These are phyloP conservation scores for Agonum fuliginosum DNA, from an alignment of 2,888 invertebrate genomes.

Conservation along the genomic window DNA sequence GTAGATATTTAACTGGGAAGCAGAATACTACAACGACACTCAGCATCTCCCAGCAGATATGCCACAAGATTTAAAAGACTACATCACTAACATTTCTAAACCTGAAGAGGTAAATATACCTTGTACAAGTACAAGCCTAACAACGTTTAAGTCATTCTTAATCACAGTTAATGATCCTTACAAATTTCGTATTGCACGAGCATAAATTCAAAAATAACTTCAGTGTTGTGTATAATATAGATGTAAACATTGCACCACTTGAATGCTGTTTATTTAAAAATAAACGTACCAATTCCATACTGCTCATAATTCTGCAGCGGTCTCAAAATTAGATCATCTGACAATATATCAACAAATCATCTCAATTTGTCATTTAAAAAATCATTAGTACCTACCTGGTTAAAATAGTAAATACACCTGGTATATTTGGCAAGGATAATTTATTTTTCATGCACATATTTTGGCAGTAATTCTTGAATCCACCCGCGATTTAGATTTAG, in stretches of 20 bases:
- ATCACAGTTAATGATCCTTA: neutral
- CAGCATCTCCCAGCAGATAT: conserved; percentile 76
- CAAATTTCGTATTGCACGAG: neutral
- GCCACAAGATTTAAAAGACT: conserved; percentile 75
- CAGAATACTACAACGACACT: conserved; percentile 77
- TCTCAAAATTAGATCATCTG: neutral
- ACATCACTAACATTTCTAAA: conserved; percentile 70
- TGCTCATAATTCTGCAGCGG: neutral
- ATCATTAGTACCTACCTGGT: too few relatives aligned
- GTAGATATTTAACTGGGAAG: conserved; percentile 84
- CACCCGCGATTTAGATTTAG: conserved; percentile 40
- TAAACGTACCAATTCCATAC: neutral
- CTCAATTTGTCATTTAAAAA: neutral
- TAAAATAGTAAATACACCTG: conserved; percentile 23
- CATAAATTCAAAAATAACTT: neutral
- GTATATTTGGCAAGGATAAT: conserved; percentile 14
- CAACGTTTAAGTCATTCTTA: too few relatives aligned
- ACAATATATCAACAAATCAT: conserved; percentile 4
- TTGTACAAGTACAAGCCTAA: too few relatives aligned
- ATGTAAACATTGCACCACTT: neutral
- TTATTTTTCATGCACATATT: neutral
- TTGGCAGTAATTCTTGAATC: conserved; percentile 34
- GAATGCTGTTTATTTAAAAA: neutral
- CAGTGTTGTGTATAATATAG: neutral
- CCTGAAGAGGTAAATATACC: neutral